Percentiles rank a stretch among this genome's conserved stretches.
phyloP scores from a whole-genome alignment of 2,113 vertebrate genomes.

The Oreochromis tanganicae region DNA sequence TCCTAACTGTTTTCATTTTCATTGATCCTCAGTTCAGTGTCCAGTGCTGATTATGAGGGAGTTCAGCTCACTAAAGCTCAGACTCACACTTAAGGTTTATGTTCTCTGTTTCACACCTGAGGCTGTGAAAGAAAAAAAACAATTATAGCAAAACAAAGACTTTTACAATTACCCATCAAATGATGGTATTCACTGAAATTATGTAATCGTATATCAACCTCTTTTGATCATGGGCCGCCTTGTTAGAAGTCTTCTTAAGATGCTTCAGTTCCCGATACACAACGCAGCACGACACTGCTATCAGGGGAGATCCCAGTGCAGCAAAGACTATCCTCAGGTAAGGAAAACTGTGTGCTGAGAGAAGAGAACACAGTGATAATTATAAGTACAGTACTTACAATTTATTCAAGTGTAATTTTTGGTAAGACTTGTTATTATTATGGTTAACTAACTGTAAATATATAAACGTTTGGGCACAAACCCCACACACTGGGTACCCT shows the following conservation, averaged over 20 bases:
- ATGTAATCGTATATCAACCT: not conserved
- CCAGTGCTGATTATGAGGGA: not conserved
- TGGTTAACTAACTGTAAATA: not conserved
- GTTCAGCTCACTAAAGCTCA: accelerated
- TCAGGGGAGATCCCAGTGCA: not conserved
- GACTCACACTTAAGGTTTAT: not conserved
- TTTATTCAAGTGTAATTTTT: not conserved
- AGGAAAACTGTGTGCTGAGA: not conserved
- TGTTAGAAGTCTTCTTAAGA: not conserved
- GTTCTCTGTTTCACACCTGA: not conserved
- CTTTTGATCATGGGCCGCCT: accelerated
- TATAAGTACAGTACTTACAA: not conserved
- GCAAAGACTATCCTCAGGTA: not conserved
- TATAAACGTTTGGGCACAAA: not conserved
- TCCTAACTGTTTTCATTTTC: not conserved
- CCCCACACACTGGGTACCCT: not conserved
- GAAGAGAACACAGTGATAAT: accelerated
- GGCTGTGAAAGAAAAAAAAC: not conserved
- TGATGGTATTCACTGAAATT: not conserved
- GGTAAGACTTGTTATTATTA: not conserved
- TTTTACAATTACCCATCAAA: accelerated
- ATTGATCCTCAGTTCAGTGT: not conserved
- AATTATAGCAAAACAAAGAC: accelerated
- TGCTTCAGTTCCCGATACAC: not conserved
- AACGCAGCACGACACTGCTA: slow-evolving; percentile 3